Evolutionary conservation across 2,113 vertebrate genomes (phyloP), one percentile per base, ranked within the genome.

Genomic region (Anarrhichthys ocellatus): DNA sequence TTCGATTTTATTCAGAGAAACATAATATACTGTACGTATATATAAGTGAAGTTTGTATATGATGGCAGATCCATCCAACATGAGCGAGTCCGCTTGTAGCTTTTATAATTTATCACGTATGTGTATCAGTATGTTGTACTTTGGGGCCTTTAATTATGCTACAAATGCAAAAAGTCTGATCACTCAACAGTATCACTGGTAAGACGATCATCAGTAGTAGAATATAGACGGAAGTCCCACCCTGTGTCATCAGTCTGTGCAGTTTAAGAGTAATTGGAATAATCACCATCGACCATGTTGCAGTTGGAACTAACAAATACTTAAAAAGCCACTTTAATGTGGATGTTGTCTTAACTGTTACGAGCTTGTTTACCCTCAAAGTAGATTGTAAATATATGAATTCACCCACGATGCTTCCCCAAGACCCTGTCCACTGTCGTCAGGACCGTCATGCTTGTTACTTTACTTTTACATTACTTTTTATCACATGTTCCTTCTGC

Each of bases 11-110:
- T 90, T 72, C 76, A 82, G 84, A 92, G 80, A 68, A 85, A 85
- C 82, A 63, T 76, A 89, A 78, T 88, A 83, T 88, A 81, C 75
- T 73, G 74, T 70, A 50, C 32, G 59, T 75, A 63, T 78, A 63
- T 78, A 77, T 89, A 85, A 92, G 71, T 91, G 87, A 73, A 77
- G 83, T 91, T 92, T 94, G 91, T 94, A 93, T 89, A 93, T 94
- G 90, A 91, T 77, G 65, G 81, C 68, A 80, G 80, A 88, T 92
- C 76, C 78, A 88, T 85, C 87, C 66, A 75, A 85, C 86, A 84
- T 79, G 73, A 92, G 82, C 81, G 74, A 75, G 65, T 85, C 78
- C 44, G 70, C 81, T 91, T 88, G 77, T 86, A 91, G 84, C 88
- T 88, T 94, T 94, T 89, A 42, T 91, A 76, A 91, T 89, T 93